Conservation (phyloP, 2,888 invertebrate species). For the Anorthoa munda region DNA sequence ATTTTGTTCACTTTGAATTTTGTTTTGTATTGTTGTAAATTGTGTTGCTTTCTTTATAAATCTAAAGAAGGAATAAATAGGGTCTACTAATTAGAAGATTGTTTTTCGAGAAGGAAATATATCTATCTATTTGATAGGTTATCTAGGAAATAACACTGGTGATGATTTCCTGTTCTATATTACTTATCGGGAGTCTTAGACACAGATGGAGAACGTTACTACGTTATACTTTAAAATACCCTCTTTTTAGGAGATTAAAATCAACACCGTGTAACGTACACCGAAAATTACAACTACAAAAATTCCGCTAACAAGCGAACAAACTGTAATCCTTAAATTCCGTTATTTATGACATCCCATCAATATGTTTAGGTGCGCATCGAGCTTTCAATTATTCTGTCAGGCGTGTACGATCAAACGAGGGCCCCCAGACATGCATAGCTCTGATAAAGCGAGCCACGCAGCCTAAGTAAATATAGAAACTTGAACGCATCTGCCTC, state of each 20-base stretch:
- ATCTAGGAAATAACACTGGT: not conserved
- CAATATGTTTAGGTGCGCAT: constrained; percentile 62
- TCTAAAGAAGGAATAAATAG: constrained; percentile 16
- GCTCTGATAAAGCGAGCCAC: constrained; percentile 81
- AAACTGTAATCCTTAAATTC: constrained; percentile 54
- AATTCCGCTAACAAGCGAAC: constrained; percentile 14
- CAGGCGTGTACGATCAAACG: constrained; percentile 72
- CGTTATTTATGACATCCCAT: constrained; percentile 63
- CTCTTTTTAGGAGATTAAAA: not conserved
- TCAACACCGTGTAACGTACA: not conserved
- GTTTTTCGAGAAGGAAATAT: constrained; percentile 3
- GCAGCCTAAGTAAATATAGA: constrained; percentile 87
- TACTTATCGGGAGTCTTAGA: not conserved
- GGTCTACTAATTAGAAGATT: not conserved
- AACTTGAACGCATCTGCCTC: constrained; percentile 85
- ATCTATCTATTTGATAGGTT: not conserved
- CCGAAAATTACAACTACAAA: constrained; percentile 23
- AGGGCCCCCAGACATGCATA: constrained; percentile 79
- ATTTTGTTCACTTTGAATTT: constrained; percentile 49
- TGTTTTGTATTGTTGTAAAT: constrained; percentile 35
- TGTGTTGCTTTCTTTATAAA: constrained; percentile 22
- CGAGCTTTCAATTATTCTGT: constrained; percentile 77
- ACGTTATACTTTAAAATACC: not conserved
- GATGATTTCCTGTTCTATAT: not conserved
- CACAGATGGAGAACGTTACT: not conserved